phyloP scores from a whole-genome alignment of 1,140 invertebrate genomes.

The Octopus bimaculoides region DNA sequence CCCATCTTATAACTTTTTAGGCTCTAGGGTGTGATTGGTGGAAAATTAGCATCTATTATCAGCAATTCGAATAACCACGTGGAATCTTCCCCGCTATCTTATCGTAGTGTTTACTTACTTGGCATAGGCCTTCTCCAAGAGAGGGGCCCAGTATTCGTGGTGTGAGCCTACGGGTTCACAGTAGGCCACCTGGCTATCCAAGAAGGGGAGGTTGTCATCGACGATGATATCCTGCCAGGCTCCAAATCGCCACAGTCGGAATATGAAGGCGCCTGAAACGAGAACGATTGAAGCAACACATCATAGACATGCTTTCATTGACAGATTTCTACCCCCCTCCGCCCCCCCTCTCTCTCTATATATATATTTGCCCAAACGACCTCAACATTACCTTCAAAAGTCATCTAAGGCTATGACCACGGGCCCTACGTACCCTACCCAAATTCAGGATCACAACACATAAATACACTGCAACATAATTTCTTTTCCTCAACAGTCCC shows the following conservation, averaged over 20 bases:
- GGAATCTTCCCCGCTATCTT: too few species aligned
- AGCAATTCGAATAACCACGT: too few species aligned
- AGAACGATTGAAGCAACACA: not conserved
- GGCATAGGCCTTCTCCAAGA: constrained; percentile 80
- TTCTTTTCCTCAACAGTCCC: too few species aligned
- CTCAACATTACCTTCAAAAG: too few species aligned
- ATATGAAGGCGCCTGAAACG: constrained; percentile 61
- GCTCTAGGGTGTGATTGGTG: not conserved
- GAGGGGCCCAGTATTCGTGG: constrained; percentile 74
- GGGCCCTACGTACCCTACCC: too few species aligned
- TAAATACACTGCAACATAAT: too few species aligned
- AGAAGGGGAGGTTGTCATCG: constrained; percentile 73
- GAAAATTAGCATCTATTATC: not conserved
- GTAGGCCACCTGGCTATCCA: constrained; percentile 68
- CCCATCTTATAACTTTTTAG: not conserved
- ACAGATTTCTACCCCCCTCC: too few species aligned
- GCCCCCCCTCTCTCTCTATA: rapidly evolving
- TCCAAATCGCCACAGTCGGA: constrained; percentile 75
- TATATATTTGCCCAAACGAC: too few species aligned
- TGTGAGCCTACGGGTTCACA: constrained; percentile 62
- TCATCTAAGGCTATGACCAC: too few species aligned
- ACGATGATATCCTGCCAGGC: constrained; percentile 74
- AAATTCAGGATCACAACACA: too few species aligned
- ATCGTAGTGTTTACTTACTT: constrained; percentile 68
- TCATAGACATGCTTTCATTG: too few species aligned